phyloP scores from a whole-genome alignment of 2,113 vertebrate species.

The Engystomops pustulosus region DNA sequence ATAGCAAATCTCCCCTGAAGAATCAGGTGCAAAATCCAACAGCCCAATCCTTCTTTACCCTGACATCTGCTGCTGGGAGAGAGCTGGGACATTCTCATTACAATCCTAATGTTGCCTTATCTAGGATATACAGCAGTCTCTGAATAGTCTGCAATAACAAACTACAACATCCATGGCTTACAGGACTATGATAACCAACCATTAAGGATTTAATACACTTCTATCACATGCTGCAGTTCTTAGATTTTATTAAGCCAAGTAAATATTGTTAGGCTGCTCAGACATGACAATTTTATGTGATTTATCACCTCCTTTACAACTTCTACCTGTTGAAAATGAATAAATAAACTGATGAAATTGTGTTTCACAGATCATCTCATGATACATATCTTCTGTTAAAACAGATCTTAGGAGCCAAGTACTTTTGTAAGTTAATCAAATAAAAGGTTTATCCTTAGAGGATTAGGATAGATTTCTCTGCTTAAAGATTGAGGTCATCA shows the following conservation, averaged over 20 bases:
- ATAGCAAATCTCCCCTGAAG: too few relatives aligned
- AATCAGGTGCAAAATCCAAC: too few relatives aligned
- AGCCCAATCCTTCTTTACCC: too few relatives aligned
- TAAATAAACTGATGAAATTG: background rate
- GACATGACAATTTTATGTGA: background rate
- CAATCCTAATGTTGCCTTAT: too few relatives aligned
- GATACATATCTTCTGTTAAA: constrained; percentile 43
- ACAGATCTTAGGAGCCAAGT: constrained; percentile 50
- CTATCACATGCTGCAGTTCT: background rate
- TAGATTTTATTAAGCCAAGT: background rate
- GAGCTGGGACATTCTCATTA: too few relatives aligned
- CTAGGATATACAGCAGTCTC: too few relatives aligned
- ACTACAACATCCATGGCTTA: too few relatives aligned
- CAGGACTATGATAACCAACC: too few relatives aligned
- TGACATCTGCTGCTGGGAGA: too few relatives aligned
- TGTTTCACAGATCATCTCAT: background rate
- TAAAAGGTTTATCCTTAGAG: constrained; percentile 58
- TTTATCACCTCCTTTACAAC: background rate
- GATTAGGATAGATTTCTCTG: constrained; percentile 58
- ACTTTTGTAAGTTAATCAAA: constrained; percentile 61
- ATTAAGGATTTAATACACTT: background rate
- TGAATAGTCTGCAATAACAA: too few relatives aligned
- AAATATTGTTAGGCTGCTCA: background rate
- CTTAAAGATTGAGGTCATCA: constrained; percentile 59
- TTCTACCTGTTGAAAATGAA: background rate